Conservation (phyloP, 2,797 vertebrate species). For the Bufotes viridis region DNA sequence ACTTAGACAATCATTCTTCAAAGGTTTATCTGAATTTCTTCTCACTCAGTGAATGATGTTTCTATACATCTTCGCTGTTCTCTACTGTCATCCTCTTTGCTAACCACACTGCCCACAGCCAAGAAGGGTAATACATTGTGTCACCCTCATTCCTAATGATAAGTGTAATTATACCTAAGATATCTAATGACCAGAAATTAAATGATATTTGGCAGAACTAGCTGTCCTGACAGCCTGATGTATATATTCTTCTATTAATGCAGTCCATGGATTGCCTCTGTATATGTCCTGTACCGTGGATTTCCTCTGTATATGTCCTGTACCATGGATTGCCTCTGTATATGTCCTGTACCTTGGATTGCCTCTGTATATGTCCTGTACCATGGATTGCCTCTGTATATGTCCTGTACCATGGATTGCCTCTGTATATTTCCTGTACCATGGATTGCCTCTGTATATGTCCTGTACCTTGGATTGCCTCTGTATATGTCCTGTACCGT, state of each 20-base stretch:
- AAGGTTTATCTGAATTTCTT: too few relatives aligned
- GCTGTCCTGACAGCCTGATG: not conserved
- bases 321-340: not conserved
- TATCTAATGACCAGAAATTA: too few relatives aligned
- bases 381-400: not conserved
- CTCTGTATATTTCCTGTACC: not conserved
- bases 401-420: too few relatives aligned
- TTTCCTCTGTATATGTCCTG: not conserved
- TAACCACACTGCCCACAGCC: too few relatives aligned
- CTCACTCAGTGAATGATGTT: too few relatives aligned
- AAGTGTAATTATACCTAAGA: not conserved
- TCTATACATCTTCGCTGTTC: too few relatives aligned
- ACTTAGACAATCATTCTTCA: too few relatives aligned
- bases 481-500: not conserved
- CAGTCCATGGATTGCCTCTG: not conserved
- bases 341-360: too few relatives aligned
- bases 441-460: not conserved
- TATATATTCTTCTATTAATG: not conserved
- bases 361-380: not conserved
- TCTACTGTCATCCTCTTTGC: too few relatives aligned
- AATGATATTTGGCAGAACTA: too few relatives aligned
- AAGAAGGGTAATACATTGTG: not conserved
- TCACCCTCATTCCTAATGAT: not conserved
- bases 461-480: too few relatives aligned
- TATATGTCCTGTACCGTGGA: too few relatives aligned